Percentiles rank a stretch among this genome's conserved stretches.
Conservation (phyloP, 2,113 vertebrate species). For the Chrysemys picta region DNA sequence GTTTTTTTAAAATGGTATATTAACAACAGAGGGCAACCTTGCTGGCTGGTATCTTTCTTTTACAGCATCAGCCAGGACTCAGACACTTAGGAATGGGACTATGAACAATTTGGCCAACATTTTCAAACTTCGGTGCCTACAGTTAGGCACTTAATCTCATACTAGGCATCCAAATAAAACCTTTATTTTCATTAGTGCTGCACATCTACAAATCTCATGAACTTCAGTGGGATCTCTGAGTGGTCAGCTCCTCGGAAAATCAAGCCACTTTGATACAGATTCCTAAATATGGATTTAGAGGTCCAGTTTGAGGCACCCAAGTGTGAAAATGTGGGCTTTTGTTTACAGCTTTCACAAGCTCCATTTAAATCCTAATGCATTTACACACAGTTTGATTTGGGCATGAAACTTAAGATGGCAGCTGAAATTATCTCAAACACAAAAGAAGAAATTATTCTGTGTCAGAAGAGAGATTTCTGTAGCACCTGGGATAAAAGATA, state of each 20-base stretch:
- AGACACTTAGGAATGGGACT: not conserved
- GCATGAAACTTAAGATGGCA: not conserved
- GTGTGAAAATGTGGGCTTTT: not conserved
- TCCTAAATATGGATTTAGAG: not conserved
- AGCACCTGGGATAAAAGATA: not conserved
- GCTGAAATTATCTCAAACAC: not conserved
- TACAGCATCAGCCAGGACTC: not conserved
- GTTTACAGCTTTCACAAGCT: not conserved
- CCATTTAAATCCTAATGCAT: not conserved
- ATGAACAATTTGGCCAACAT: rapidly evolving
- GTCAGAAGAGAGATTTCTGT: not conserved
- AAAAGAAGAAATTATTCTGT: not conserved
- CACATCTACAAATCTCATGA: not conserved
- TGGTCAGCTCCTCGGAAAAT: not conserved
- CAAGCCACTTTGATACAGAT: not conserved
- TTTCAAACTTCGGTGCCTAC: not conserved
- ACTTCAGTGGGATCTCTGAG: rapidly evolving
- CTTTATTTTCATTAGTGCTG: not conserved
- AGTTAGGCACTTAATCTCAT: not conserved
- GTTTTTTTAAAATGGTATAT: not conserved
- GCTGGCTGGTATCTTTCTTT: not conserved
- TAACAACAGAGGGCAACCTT: not conserved
- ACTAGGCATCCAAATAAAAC: not conserved
- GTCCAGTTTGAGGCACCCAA: not conserved
- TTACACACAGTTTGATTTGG: not conserved